These are phyloP conservation scores for Drosophila monieri DNA, from an alignment of 2,888 invertebrate species.

Conservation along the genomic window DNA sequence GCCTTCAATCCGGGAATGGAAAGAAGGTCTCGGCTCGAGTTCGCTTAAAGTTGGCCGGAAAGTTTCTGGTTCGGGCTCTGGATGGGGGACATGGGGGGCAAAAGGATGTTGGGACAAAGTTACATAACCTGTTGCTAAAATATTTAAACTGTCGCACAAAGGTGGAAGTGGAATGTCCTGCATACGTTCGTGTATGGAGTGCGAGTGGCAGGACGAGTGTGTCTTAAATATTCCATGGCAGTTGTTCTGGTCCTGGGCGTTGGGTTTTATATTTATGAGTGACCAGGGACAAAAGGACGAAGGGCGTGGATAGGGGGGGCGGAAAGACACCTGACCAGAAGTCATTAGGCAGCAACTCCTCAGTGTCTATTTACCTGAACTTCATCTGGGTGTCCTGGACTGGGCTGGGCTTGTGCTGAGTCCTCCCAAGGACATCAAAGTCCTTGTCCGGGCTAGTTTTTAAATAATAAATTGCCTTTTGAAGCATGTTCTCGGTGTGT, in stretches of 20 bases:
- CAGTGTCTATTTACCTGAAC: slow-evolving; percentile 44
- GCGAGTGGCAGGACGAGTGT: slow-evolving; percentile 1
- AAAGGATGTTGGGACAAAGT: slow-evolving; percentile 5
- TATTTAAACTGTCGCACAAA: slow-evolving; percentile 44
- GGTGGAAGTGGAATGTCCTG: slow-evolving; percentile 21
- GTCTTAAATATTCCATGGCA: slow-evolving; percentile 33
- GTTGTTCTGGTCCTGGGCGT: slow-evolving; percentile 3
- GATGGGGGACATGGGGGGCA: too few relatives aligned
- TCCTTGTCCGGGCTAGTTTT: slow-evolving; percentile 43
- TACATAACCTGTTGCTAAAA: slow-evolving; percentile 47
- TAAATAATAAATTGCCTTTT: slow-evolving; percentile 49
- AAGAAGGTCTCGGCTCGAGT: slow-evolving; percentile 13
- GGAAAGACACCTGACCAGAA: slow-evolving; percentile 27
- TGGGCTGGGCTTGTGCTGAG: not conserved
- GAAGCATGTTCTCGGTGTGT: slow-evolving; percentile 31
- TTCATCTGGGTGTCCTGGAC: slow-evolving; percentile 11
- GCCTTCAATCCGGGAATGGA: slow-evolving; percentile 28
- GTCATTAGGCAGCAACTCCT: slow-evolving; percentile 47
- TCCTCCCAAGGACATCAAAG: slow-evolving; percentile 15
- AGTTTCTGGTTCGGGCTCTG: not conserved
- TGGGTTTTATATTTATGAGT: slow-evolving; percentile 40
- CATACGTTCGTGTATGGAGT: not conserved
- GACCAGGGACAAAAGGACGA: slow-evolving; percentile 5
- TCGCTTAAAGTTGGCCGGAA: slow-evolving; percentile 22
- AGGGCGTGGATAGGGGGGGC: not conserved